Evolutionary conservation across 2,888 invertebrate genomes (phyloP).

Genomic region (Scaptodrosophila latifasciaeformis): DNA sequence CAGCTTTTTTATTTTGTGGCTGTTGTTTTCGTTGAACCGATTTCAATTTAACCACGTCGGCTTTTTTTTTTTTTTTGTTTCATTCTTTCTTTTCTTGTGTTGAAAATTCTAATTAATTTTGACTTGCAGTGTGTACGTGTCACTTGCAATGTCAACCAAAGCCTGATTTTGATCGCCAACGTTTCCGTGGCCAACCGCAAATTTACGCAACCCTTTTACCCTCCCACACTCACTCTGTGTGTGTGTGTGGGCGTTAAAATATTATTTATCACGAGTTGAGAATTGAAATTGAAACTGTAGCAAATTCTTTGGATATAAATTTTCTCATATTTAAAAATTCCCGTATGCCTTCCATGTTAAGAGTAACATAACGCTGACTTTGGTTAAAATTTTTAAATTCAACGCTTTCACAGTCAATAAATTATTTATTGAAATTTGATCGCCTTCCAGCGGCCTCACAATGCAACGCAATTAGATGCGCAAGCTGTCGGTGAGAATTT

Average conservation of each 20-base stretch:
- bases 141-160: conserved; percentile 62
- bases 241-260: too few species aligned
- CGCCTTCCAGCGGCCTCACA: conserved; percentile 30
- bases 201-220: too few species aligned
- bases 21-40: conserved; percentile 47
- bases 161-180: conserved; percentile 18
- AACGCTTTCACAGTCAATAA: conserved; percentile 48
- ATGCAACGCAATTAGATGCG: conserved; percentile 52
- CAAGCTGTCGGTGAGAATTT: neutral
- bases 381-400: too few species aligned
- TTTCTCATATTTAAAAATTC: too few species aligned
- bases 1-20: conserved; percentile 18
- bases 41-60: conserved; percentile 52
- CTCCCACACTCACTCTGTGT: too few species aligned
- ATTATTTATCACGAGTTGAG: too few species aligned
- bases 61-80: neutral
- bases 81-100: conserved; percentile 18
- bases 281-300: too few species aligned
- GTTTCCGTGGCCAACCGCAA: conserved; percentile 52
- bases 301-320: too few species aligned
- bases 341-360: too few species aligned
- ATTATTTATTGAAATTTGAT: conserved; percentile 54
- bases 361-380: too few species aligned
- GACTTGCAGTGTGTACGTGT: conserved; percentile 53
- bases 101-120: conserved; percentile 68